These are phyloP conservation scores for Cremastobaeus sp. DNA, from an alignment of 2,888 invertebrate genomes.

Conservation along the genomic window DNA sequence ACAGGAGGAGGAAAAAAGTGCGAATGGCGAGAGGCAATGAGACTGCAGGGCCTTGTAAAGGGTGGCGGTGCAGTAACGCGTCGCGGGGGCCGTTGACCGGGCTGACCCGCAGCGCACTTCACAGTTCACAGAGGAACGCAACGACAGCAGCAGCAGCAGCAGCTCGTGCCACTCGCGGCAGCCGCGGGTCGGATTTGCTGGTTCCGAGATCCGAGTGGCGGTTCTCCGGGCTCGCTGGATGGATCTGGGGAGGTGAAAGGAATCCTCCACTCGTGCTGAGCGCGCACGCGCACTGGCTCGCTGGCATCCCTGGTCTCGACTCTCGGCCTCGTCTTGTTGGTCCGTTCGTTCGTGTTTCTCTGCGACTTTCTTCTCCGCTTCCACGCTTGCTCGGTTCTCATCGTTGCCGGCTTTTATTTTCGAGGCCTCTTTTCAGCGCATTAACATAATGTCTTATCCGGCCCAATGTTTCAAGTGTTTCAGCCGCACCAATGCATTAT, in stretches of 20 bases:
- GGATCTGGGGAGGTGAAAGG: constrained; percentile 62
- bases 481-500: background rate
- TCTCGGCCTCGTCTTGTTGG: constrained; percentile 25
- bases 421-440: background rate
- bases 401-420: background rate
- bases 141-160: constrained; percentile 59
- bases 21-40: constrained; percentile 8
- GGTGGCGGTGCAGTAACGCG: constrained; percentile 42
- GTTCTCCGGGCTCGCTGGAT: constrained; percentile 22
- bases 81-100: constrained; percentile 61
- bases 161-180: constrained; percentile 62
- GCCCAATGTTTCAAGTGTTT: no score
- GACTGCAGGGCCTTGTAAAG: constrained; percentile 44
- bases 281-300: constrained; percentile 34
- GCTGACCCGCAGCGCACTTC: constrained; percentile 61
- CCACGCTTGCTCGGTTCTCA: constrained; percentile 23
- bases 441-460: no score
- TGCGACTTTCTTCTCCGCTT: constrained; percentile 34
- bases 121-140: constrained; percentile 59
- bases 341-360: constrained; percentile 37
- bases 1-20: constrained; percentile 1
- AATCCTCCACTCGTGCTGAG: constrained; percentile 54
- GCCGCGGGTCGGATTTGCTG: constrained; percentile 58
- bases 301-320: no score
- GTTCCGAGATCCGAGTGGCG: no score